phyloP scores from a whole-genome alignment of 1,140 invertebrate species.

The Sycophila sp. region DNA sequence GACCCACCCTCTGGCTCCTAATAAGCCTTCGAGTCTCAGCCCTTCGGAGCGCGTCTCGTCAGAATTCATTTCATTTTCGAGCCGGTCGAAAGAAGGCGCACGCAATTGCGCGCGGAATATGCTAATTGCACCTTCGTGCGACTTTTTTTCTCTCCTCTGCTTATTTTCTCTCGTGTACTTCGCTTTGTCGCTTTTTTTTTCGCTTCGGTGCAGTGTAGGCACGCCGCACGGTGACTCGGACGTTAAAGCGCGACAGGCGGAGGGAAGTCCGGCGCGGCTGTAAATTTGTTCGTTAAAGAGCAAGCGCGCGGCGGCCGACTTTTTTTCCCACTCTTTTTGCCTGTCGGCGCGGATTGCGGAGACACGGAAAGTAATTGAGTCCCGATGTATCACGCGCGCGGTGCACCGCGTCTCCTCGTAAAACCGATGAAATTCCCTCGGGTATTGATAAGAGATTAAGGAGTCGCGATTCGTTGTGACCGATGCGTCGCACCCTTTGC shows the following conservation, averaged over 20 bases:
- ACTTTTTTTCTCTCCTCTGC: background rate
- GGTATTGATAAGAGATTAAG: too few species aligned
- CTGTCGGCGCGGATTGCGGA: background rate
- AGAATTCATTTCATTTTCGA: slow-evolving; percentile 22
- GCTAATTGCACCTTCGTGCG: slow-evolving; percentile 32
- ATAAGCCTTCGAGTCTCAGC: slow-evolving; percentile 32
- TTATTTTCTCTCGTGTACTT: background rate
- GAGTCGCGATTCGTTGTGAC: too few species aligned
- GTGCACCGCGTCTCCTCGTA: too few species aligned
- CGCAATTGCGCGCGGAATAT: slow-evolving; percentile 29
- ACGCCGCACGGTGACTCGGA: too few species aligned
- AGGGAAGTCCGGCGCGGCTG: background rate
- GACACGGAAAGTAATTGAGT: background rate
- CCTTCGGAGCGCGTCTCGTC: slow-evolving; percentile 32
- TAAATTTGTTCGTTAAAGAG: slow-evolving; percentile 2
- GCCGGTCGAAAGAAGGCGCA: background rate
- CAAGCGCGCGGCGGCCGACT: background rate
- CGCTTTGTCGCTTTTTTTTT: background rate
- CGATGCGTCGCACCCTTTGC: too few species aligned
- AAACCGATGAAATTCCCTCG: too few species aligned
- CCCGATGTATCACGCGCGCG: background rate
- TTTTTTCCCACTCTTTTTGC: background rate
- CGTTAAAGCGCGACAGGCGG: background rate
- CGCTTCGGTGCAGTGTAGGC: background rate
- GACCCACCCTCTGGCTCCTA: background rate